A percentile compares a stretch with the other conserved stretches of the same genome.
Evolutionary conservation across 2,888 invertebrate species (phyloP).

Genomic region (Malthinus flaveolus): DNA sequence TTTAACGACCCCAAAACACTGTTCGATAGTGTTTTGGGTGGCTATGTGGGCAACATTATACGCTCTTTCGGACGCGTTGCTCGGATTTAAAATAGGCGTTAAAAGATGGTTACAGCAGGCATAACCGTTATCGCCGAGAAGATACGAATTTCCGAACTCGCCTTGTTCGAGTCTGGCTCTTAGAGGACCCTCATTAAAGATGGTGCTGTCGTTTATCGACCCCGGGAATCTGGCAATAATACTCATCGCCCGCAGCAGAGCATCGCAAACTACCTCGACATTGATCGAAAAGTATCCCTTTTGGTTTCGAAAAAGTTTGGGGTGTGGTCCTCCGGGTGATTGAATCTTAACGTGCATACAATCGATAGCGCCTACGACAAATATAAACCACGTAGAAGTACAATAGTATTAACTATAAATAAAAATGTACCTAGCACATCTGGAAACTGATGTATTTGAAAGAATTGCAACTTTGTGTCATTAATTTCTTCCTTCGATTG

Average conservation of each 20-base stretch:
- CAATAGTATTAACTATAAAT: too few species aligned
- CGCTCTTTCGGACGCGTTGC: neutral
- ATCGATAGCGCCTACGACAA: too few species aligned
- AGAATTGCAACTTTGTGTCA: too few species aligned
- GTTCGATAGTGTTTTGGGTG: neutral
- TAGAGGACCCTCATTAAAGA: constrained; percentile 2
- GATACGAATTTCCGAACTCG: neutral
- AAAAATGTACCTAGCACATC: too few species aligned
- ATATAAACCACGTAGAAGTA: too few species aligned
- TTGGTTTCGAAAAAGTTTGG: too few species aligned
- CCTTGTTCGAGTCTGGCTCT: neutral
- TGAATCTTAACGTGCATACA: too few species aligned
- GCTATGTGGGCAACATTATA: neutral
- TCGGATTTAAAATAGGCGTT: neutral
- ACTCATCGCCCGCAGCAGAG: neutral
- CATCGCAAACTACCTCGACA: neutral
- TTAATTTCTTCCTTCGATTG: too few species aligned
- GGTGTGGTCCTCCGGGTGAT: too few species aligned
- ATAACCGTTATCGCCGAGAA: neutral
- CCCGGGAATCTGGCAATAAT: constrained; percentile 5
- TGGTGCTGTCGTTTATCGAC: neutral
- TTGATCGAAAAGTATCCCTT: too few species aligned
- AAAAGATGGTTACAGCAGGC: neutral
- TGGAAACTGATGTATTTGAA: too few species aligned
- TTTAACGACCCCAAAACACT: neutral